Evolutionary conservation across 2,888 invertebrate genomes (phyloP).

Genomic region (Atethmia centrago): DNA sequence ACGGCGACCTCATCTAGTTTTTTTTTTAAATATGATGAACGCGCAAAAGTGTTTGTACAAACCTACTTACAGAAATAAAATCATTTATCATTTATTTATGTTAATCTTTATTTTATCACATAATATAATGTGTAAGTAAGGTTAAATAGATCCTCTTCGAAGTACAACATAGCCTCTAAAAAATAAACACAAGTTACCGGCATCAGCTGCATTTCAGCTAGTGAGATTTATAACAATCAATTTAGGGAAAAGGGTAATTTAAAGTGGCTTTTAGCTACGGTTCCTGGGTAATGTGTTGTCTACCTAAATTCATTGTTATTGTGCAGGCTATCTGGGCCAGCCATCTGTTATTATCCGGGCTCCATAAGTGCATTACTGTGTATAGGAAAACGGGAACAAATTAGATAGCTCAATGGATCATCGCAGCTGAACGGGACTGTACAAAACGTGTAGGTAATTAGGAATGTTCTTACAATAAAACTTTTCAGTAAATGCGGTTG

Average conservation of each 20-base stretch:
- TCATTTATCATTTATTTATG: too few species aligned
- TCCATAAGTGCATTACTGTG: conserved; percentile 54
- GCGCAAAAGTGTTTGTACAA: too few species aligned
- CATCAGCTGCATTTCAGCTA: conserved; percentile 60
- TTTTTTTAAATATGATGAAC: too few species aligned
- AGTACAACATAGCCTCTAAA: conserved; percentile 1
- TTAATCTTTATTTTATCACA: too few species aligned
- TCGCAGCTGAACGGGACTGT: neutral
- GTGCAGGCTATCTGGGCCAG: conserved; percentile 47
- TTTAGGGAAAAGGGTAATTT: conserved; percentile 62
- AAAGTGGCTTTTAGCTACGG: conserved; percentile 62
- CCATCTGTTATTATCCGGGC: conserved; percentile 56
- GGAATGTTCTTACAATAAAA: neutral
- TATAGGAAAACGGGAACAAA: conserved; percentile 50
- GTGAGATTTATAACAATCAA: conserved; percentile 62
- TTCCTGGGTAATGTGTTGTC: conserved; percentile 57
- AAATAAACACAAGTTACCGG: conserved; percentile 48
- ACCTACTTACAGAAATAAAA: too few species aligned
- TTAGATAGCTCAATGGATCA: conserved; percentile 44
- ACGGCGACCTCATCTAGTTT: too few species aligned
- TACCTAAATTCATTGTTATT: conserved; percentile 63
- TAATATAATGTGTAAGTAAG: neutral
- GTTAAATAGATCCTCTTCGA: too few species aligned
- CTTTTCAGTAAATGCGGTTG: too few species aligned
- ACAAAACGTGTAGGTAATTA: neutral